Base-by-base conservation (phyloP, 2,888 invertebrate genomes). In the Nudaria mundana region DNA sequence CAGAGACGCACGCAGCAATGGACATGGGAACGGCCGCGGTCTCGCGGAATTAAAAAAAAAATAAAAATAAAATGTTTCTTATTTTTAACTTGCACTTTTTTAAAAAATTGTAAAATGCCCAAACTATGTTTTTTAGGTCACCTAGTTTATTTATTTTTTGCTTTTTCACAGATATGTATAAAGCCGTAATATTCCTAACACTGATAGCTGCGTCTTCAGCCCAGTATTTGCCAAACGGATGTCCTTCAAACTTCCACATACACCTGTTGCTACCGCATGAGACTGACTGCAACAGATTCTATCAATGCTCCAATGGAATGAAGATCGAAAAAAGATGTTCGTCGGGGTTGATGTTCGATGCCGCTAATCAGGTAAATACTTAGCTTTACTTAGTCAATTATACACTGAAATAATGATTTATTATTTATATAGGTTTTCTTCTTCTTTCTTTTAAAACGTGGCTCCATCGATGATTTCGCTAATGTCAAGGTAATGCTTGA, bases 131-230 rank as follows among this genome's bases (percentile, higher is more conserved):
- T 20, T 5, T 20, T 20, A 20, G 5, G 20, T 20, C 1, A 2
- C 7, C 6, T 20, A 3, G 20, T 25, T 5, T 25, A 25, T 11
- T 2, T 11, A 12, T 28, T 14, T 0, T 28, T 28, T 28, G 18
- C 30, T 22, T 25, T 0, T 44, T 24, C 36, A 29, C 63, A 69
- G 68, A 65, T 50, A 71, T 71, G 71, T 58, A 63, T 50, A 69
- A 59, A 59, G 64, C 58, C 34, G 33, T 56, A 26, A 52, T 53
- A n/a, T 14, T 61, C 36, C 46, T 76, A 52, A 52, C 65, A 48
- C 30, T 71, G 59, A 61, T 73, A 44, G 68, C 66, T 14, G 54
- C 66, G 0, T 56, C 68, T 0, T 64, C 74, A 53, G 78, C 78
- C 13, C 69, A 71, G 47, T 64, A 54, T 7, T 44, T 69, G 5